Conservation (phyloP, 2,888 invertebrate genomes). For the Scaptomyza tumidula region DNA sequence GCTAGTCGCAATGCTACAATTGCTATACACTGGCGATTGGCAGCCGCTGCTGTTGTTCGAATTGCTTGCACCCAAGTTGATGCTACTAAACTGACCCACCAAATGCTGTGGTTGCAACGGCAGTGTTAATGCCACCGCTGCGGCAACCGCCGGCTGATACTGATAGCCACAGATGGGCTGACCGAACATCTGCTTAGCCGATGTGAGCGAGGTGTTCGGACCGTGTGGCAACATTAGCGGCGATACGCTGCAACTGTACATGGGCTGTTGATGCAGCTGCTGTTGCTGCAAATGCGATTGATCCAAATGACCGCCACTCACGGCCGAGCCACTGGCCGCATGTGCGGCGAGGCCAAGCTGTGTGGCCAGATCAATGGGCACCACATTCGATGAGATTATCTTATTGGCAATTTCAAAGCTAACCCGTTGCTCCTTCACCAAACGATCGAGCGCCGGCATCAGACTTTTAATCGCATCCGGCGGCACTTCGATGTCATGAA, state of each 20-base stretch:
- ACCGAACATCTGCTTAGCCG: conserved; percentile 73
- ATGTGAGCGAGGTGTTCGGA: conserved; percentile 60
- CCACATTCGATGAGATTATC: conserved; percentile 84
- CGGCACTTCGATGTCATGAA: conserved; percentile 83
- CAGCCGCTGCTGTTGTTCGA: conserved; percentile 82
- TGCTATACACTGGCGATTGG: conserved; percentile 86
- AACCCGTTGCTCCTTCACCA: conserved; percentile 85
- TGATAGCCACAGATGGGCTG: conserved; percentile 68
- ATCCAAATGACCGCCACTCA: conserved; percentile 79
- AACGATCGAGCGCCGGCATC: conserved; percentile 84
- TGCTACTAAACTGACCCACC: conserved; percentile 79
- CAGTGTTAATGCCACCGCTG: conserved; percentile 41
- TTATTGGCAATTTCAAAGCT: conserved; percentile 84
- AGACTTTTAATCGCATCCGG: conserved; percentile 85
- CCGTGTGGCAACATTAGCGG: conserved; percentile 79
- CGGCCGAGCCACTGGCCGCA: conserved; percentile 83
- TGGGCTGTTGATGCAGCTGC: conserved; percentile 80
- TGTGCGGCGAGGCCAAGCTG: conserved; percentile 86
- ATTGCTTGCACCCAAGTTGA: conserved; percentile 68
- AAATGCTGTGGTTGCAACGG: conserved; percentile 60
- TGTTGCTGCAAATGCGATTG: conserved; percentile 59
- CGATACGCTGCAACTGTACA: conserved; percentile 83
- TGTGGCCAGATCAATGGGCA: conserved; percentile 85
- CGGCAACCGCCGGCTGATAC: conserved; percentile 45
- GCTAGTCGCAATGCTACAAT: conserved; percentile 69